Conservation (phyloP, 2,888 invertebrate genomes). For the Craniophora ligustri region DNA sequence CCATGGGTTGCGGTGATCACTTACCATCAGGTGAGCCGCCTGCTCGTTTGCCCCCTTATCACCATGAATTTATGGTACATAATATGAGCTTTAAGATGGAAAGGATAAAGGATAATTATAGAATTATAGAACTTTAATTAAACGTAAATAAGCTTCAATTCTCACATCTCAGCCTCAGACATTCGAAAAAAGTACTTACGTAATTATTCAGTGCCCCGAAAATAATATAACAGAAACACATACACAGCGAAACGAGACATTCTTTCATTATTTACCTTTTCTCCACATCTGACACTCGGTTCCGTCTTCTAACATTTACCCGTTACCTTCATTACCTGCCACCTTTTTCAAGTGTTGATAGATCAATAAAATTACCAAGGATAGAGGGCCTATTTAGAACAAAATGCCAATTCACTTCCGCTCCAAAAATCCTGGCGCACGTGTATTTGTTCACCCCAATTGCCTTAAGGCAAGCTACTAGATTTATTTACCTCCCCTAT, state of each 20-base stretch:
- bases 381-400: constrained; percentile 11
- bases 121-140: too few species aligned
- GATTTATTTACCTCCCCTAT: constrained; percentile 26
- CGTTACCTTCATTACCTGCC: neutral
- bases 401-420: constrained; percentile 44
- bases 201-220: too few species aligned
- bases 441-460: constrained; percentile 40
- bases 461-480: constrained; percentile 11
- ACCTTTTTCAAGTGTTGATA: constrained; percentile 14
- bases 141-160: too few species aligned
- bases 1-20: too few species aligned
- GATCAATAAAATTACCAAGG: constrained; percentile 22
- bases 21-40: too few species aligned
- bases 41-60: too few species aligned
- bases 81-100: too few species aligned
- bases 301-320: neutral
- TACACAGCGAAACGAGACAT: neutral
- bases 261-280: neutral
- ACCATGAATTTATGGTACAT: too few species aligned
- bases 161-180: too few species aligned
- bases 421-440: constrained; percentile 44
- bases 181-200: too few species aligned
- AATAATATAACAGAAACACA: too few species aligned
- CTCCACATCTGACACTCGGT: neutral
- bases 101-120: too few species aligned